These are phyloP conservation scores for Abrostola triplasia DNA, from an alignment of 2,888 invertebrate genomes.

Conservation along the genomic window DNA sequence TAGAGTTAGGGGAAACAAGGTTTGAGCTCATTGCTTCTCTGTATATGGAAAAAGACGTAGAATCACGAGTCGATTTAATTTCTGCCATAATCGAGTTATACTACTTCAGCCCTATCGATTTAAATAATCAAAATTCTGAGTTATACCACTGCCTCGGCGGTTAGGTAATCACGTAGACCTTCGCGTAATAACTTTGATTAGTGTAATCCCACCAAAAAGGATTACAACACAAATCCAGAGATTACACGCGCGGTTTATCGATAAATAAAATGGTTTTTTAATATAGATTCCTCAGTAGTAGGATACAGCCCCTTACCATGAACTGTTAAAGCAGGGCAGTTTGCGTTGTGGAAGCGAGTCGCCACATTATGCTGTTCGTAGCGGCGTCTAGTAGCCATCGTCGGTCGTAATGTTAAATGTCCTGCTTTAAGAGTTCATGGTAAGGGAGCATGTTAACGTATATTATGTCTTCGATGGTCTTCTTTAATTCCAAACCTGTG, in stretches of 20 bases:
- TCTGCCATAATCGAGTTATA: neutral
- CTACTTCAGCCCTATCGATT: neutral
- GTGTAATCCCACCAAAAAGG: conserved; percentile 69
- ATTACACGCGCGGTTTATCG: conserved; percentile 75
- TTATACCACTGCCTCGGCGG: conserved; percentile 2
- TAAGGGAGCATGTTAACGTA: too few species aligned
- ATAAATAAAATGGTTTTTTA: conserved; percentile 62
- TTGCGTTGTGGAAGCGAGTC: too few species aligned
- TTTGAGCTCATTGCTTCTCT: too few species aligned
- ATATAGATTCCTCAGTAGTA: conserved; percentile 11
- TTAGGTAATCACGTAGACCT: conserved; percentile 67
- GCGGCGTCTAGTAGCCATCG: too few species aligned
- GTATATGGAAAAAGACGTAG: too few species aligned
- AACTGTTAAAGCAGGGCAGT: too few species aligned
- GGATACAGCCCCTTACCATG: too few species aligned
- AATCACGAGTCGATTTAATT: neutral
- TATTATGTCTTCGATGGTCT: neutral
- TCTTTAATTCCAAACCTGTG: conserved; percentile 6
- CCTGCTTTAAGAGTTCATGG: too few species aligned
- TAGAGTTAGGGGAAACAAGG: too few species aligned
- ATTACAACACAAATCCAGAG: conserved; percentile 75
- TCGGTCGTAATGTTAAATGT: too few species aligned
- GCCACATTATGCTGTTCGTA: too few species aligned
- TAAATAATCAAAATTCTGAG: neutral
- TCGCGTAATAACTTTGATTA: conserved; percentile 80